Evolutionary conservation across 92 coral and sea anemone species (phyloP).

Genomic region (Porites rus): DNA sequence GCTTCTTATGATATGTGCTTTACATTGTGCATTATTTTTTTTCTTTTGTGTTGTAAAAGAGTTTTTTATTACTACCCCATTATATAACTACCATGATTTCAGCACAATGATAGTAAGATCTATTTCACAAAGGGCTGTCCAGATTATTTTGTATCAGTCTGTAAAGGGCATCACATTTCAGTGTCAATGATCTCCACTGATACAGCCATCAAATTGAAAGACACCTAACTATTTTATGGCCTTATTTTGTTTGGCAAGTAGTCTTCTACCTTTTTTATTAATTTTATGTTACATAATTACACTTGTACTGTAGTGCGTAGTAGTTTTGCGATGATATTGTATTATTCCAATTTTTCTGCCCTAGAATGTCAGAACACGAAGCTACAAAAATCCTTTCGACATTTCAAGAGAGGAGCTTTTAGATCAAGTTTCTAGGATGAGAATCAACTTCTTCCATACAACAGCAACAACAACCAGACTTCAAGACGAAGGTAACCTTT

Average conservation of each 20-base stretch:
- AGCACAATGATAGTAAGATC: no score
- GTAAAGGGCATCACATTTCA: no score
- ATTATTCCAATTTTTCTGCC: background rate
- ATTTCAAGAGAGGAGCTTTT: constrained; percentile 87
- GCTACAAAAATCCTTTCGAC: constrained; percentile 97
- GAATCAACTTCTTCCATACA: constrained; percentile 96
- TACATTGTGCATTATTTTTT: background rate
- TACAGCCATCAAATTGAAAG: no score
- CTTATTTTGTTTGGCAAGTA: no score
- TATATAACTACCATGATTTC: no score
- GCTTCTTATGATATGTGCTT: background rate
- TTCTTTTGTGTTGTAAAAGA: no score
- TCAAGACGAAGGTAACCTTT: constrained; percentile 92
- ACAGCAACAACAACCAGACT: constrained; percentile 96
- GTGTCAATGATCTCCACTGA: no score
- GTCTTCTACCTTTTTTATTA: background rate
- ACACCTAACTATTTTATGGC: no score
- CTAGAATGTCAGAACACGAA: constrained; percentile 78
- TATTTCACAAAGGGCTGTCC: no score
- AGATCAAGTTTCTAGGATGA: constrained; percentile 97
- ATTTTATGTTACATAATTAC: background rate
- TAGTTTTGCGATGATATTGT: background rate
- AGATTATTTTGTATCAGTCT: no score
- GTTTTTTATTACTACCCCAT: no score
- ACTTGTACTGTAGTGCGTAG: background rate